Conservation (phyloP, 1,140 invertebrate genomes). For the Scaptomyza graminum region DNA sequence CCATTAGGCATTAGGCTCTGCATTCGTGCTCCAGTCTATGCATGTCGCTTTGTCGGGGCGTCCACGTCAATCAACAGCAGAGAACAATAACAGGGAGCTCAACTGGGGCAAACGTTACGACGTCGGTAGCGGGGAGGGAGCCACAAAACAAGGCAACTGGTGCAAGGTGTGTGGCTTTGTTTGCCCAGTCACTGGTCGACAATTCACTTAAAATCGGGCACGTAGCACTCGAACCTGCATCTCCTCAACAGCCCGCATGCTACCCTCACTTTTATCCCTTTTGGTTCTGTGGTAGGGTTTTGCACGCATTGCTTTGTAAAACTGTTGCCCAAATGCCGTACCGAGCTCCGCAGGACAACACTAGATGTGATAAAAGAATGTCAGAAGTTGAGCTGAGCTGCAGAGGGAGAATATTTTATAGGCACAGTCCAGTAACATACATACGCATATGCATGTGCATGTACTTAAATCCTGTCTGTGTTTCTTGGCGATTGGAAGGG, state of each 20-base stretch:
- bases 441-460: background rate
- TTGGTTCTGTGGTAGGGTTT: background rate
- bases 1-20: slow-evolving; percentile 51
- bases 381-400: background rate
- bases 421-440: background rate
- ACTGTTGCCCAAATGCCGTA: slow-evolving; percentile 33
- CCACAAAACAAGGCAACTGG: background rate
- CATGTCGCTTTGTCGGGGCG: slow-evolving; percentile 37
- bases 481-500: background rate
- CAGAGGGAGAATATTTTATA: background rate
- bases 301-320: slow-evolving; percentile 44
- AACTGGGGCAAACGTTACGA: background rate
- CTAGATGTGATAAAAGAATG: background rate
- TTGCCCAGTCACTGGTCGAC: slow-evolving; percentile 54
- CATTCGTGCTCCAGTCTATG: slow-evolving; percentile 21
- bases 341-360: background rate
- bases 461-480: slow-evolving; percentile 25
- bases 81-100: slow-evolving; percentile 19
- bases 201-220: slow-evolving; percentile 68
- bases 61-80: slow-evolving; percentile 40
- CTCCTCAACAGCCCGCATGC: background rate
- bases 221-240: slow-evolving; percentile 29
- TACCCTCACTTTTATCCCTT: background rate
- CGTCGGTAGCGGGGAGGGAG: too few species aligned
- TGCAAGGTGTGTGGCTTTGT: slow-evolving; percentile 51